Conservation (phyloP, 2,797 vertebrate species). For the Morus bassanus region DNA sequence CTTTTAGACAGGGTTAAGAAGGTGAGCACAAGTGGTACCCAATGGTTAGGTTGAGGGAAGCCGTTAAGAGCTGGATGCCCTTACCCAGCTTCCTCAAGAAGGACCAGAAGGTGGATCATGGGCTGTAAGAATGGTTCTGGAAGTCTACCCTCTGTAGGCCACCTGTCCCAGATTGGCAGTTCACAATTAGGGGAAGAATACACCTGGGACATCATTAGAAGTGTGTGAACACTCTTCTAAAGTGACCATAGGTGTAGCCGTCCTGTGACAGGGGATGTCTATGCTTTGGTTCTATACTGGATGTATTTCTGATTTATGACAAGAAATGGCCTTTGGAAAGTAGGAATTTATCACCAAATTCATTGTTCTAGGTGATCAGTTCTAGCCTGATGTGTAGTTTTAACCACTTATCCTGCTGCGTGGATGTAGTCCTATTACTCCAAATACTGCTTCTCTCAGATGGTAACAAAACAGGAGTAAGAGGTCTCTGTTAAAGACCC, state of each 20-base stretch:
- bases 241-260: accelerated
- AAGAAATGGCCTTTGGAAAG: not conserved
- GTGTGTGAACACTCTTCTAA: not conserved
- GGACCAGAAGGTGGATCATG: not conserved
- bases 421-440: too few species aligned
- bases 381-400: not conserved
- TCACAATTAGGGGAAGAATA: not conserved
- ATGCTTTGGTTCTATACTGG: not conserved
- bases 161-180: not conserved
- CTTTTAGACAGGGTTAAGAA: not conserved
- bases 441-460: not conserved
- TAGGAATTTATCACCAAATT: not conserved
- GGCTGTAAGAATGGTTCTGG: not conserved
- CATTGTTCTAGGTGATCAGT: not conserved
- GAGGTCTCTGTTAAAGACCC: not conserved
- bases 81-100: not conserved
- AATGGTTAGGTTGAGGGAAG: not conserved
- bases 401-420: not conserved
- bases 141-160: not conserved
- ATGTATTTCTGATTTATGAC: not conserved
- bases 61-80: not conserved
- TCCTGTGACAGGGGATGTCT: not conserved
- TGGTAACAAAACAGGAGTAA: not conserved
- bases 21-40: not conserved
- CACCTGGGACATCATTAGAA: accelerated